Evolutionary conservation across 2,113 vertebrate species (phyloP).

Genomic region (Neotragus pygmaeus): DNA sequence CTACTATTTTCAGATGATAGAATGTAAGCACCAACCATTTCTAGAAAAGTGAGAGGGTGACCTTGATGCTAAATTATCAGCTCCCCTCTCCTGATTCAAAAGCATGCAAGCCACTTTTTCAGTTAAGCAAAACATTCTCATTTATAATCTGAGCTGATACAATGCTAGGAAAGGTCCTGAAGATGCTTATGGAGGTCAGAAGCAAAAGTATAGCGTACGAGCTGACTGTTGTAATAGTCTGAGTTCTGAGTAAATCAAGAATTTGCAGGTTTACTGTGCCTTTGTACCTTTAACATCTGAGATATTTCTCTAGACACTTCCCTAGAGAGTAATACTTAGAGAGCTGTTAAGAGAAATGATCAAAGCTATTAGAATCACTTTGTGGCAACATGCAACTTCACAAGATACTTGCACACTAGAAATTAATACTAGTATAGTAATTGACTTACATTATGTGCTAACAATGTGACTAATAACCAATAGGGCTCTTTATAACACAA

Average conservation of each 20-base stretch:
- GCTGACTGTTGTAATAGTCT: not conserved
- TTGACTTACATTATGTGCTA: not conserved
- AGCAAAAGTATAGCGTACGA: not conserved
- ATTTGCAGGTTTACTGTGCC: not conserved
- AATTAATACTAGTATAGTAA: slow-evolving; percentile 7
- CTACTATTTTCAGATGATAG: not conserved
- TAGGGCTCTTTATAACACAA: slow-evolving; percentile 12
- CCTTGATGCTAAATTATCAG: not conserved
- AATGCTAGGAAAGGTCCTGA: not conserved
- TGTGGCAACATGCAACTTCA: not conserved
- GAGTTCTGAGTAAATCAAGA: not conserved
- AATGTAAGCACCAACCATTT: not conserved
- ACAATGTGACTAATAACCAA: not conserved
- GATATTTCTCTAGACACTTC: not conserved
- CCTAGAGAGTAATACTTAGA: not conserved
- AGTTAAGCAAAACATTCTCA: not conserved
- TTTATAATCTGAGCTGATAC: not conserved
- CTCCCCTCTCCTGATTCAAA: not conserved
- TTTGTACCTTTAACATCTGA: not conserved
- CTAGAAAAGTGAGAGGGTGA: not conserved
- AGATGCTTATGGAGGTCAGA: not conserved
- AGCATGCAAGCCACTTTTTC: not conserved
- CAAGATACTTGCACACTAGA: not conserved
- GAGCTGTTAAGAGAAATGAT: not conserved
- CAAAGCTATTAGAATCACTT: slow-evolving; percentile 1